phyloP scores from a whole-genome alignment of 2,113 vertebrate genomes.

The Pachycephala philippinensis region DNA sequence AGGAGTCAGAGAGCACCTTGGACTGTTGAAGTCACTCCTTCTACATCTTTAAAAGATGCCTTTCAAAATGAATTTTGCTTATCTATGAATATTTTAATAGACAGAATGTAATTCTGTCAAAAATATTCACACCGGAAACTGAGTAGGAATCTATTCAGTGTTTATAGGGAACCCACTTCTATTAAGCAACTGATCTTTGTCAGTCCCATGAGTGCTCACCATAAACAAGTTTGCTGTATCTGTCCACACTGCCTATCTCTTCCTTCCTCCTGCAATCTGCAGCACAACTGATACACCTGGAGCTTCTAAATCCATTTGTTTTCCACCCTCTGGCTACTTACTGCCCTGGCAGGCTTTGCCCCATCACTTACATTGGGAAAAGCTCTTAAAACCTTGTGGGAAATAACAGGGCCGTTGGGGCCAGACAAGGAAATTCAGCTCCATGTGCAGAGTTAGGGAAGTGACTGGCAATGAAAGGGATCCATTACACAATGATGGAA shows the following conservation, averaged over 20 bases:
- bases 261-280: not conserved
- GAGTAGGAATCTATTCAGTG: not conserved
- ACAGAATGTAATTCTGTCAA: not conserved
- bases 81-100: not conserved
- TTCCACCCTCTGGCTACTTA: not conserved
- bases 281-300: not conserved
- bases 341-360: not conserved
- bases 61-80: not conserved
- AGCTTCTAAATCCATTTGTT: not conserved
- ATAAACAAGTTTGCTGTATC: not conserved
- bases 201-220: not conserved
- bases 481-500: not conserved
- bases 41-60: not conserved
- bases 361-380: not conserved
- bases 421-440: not conserved
- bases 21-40: not conserved
- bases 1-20: not conserved
- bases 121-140: not conserved
- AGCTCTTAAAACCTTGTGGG: not conserved
- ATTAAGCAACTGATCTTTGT: not conserved
- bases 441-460: not conserved
- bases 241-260: not conserved
- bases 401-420: not conserved
- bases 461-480: not conserved
- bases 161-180: not conserved